Percentiles rank a stretch among this genome's conserved stretches.
These are phyloP conservation scores for Distichodus sexfasciatus DNA, from an alignment of 2,797 vertebrate species.

Conservation along the genomic window DNA sequence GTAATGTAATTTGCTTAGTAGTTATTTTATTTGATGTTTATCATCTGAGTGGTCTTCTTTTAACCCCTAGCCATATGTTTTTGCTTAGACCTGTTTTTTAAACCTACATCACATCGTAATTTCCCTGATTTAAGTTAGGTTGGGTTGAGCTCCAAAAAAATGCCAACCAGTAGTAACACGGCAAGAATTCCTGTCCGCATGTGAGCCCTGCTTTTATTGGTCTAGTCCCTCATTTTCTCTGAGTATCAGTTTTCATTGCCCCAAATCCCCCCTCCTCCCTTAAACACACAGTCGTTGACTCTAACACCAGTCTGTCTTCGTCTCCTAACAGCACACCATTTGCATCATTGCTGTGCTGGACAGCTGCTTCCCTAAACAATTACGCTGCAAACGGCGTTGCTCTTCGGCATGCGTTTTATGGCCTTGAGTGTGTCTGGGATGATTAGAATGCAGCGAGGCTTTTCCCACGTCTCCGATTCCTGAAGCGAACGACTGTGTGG, in stretches of 20 bases:
- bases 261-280: no score
- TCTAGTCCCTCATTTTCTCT: slow-evolving; percentile 10
- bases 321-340: slow-evolving; percentile 37
- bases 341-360: slow-evolving; percentile 29
- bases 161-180: no score
- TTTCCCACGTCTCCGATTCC: slow-evolving; percentile 22
- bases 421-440: slow-evolving; percentile 4
- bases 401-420: not conserved
- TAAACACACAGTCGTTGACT: slow-evolving; percentile 24
- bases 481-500: not conserved
- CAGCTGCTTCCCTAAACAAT: slow-evolving; percentile 38
- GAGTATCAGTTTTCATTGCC: slow-evolving; percentile 4
- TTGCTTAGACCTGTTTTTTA: no score
- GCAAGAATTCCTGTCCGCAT: not conserved
- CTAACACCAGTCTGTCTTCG: slow-evolving; percentile 31
- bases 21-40: no score
- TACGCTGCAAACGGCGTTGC: slow-evolving; percentile 27
- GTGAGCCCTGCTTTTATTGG: slow-evolving; percentile 1
- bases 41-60: no score
- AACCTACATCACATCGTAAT: no score
- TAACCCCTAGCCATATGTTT: no score
- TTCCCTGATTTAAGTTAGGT: no score
- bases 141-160: no score
- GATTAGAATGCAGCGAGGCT: not conserved
- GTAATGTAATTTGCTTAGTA: no score